phyloP scores from a whole-genome alignment of 2,888 invertebrate species.

The Chrysina gloriosa region DNA sequence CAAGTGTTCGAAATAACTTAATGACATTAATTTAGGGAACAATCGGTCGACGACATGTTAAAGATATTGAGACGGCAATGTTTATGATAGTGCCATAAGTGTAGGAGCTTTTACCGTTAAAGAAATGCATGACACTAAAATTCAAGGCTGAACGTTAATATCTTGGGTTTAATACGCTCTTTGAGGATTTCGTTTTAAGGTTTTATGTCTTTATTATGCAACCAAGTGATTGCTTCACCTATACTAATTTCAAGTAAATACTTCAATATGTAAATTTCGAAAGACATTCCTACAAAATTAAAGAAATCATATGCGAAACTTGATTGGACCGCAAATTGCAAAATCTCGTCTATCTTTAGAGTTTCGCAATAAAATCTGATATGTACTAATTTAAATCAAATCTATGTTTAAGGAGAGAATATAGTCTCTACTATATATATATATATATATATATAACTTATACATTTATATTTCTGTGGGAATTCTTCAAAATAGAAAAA shows the following conservation, averaged over 20 bases:
- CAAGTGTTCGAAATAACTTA: constrained; percentile 18
- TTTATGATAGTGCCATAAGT: neutral
- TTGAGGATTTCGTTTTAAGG: neutral
- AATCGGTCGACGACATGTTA: constrained; percentile 24
- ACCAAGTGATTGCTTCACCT: constrained; percentile 4
- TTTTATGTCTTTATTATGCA: constrained; percentile 24
- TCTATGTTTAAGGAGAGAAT: too few species aligned
- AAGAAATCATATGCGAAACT: too few species aligned
- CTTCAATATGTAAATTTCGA: neutral
- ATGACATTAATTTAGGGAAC: constrained; percentile 13
- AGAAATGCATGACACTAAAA: neutral
- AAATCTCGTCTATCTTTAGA: too few species aligned
- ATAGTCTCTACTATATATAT: too few species aligned
- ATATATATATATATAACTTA: too few species aligned
- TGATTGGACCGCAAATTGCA: too few species aligned
- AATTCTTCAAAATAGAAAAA: too few species aligned
- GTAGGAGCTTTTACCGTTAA: constrained; percentile 12
- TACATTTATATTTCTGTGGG: too few species aligned
- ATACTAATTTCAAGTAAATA: neutral
- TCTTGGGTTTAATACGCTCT: neutral
- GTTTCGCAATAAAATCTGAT: too few species aligned
- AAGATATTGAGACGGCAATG: neutral
- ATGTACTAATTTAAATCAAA: too few species aligned
- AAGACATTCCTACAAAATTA: neutral
- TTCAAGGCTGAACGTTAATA: neutral